Base-by-base conservation (phyloP, 2,888 invertebrate species). In the Neoaliturus tenellus region DNA sequence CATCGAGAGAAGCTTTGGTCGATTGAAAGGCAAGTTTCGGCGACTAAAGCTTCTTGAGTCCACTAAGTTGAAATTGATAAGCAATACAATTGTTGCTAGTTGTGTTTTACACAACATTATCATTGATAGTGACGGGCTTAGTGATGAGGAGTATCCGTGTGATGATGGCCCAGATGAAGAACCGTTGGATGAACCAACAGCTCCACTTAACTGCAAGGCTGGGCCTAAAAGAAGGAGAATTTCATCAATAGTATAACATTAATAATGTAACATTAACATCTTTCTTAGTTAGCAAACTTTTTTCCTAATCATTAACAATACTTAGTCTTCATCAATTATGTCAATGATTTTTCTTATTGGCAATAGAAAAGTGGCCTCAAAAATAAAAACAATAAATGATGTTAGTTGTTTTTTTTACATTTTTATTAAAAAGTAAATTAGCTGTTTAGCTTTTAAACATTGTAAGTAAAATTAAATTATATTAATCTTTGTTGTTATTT, bases 11-110 rank as follows among this genome's bases (percentile, higher is more conserved):
- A 14, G n/a, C 58, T 80, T 55, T 33, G 80, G 33, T 10, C 17
- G 55, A 8, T 39, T 80, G 10, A 80, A 80, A 20, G 51, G 80
- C 0, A 58, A 80, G 44, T 80, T 80, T 39, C 23, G 55, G 35
- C 48, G 55, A 8, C 33, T 80, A 35, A 80, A 80, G 23, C 33
- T 55, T 1, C n/a, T 55, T 25, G 80, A 80, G 55, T 33, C 55
- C 0, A 58, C 80, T 10, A 58, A 35, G 28, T 31, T 55, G 25
- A 12, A 20, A 14, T 20, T 35, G 1, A 58, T 80, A 4, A 28
- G 28, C 3, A 51, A 33, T 28, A 55, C 80, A 31, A 67, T 67
- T 17, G 33, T 31, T 10, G 67, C 67, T 5, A 31, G 31, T n/a
- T 67, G 67, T 67, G 67, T 67, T 3, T 6, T 67, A 31, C 67